Base-by-base conservation (phyloP, 1,140 invertebrate genomes). In the Nomia melanderi region DNA sequence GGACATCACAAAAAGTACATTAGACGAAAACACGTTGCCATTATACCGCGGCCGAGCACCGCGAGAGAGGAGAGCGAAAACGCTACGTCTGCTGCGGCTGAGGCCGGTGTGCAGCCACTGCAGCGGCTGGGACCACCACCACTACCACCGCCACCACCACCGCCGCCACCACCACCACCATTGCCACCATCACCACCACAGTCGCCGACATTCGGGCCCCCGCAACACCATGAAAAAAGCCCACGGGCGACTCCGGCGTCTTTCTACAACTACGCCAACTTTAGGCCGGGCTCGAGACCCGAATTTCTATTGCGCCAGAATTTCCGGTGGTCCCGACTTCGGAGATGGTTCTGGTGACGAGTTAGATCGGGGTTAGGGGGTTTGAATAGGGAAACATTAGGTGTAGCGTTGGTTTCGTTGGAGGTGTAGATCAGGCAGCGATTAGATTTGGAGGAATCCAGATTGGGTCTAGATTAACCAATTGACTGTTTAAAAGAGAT, bases 1-100 rank as follows among this genome's bases (percentile, higher is more conserved):
- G 91, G 91, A 92, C 91, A 92, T 90, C 87, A 92, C 88, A 92
- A 92, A 92, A 92, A 92, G 89, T 92, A 92, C 91, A 92, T 92
- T 92, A 92, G 91, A 92, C 91, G 89, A 92, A 92, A 92, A 92
- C 91, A 92, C 90, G 91, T 90, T 92, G 90, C 90, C 89, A 91
- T 90, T 91, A 90, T 87, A 87, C 88, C 82, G 83, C 84, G 77
- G 73, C 76, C 20, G 79, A 47, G 79, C 75, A 80, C 85, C 80
- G 81, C 86, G 83, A 80, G 78, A 82, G 80, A 72, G 69, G 59
- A 78, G 83, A 85, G 67, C 73, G 82, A 79, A 86, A 86, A 86
- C 83, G 79, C 84, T 82, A 85, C 50, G 84, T 86, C 84, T 85
- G 84, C 67, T 20, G 31, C 8, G 69, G 81, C 54, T 73, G 70